Evolutionary conservation across 2,797 vertebrate genomes (phyloP).

Genomic region (Anas capensis): DNA sequence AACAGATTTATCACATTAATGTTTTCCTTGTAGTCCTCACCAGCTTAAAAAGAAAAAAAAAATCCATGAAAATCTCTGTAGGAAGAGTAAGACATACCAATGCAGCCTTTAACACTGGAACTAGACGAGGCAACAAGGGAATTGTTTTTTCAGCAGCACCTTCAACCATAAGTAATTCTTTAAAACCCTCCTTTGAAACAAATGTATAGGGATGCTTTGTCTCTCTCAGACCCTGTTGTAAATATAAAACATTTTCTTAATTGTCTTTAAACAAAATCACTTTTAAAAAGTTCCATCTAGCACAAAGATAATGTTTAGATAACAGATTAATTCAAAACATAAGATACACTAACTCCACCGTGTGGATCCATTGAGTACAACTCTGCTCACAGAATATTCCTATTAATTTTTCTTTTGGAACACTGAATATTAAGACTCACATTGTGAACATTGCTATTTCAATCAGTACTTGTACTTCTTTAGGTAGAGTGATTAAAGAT

Average conservation of each 20-base stretch:
- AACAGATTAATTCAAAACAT: neutral
- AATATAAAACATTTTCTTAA: neutral
- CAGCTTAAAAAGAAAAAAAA: neutral
- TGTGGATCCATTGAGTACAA: constrained; percentile 58
- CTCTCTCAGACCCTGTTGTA: constrained; percentile 82
- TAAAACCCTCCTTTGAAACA: constrained; percentile 85
- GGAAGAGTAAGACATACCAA: constrained; percentile 75
- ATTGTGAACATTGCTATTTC: neutral
- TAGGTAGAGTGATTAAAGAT: too few species aligned
- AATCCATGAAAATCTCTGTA: neutral
- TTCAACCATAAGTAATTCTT: constrained; percentile 79
- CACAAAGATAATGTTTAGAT: neutral
- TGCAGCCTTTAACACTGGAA: constrained; percentile 80
- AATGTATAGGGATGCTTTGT: constrained; percentile 85
- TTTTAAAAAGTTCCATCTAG: neutral
- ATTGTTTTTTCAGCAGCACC: constrained; percentile 79
- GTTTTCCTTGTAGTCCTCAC: neutral
- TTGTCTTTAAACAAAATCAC: neutral
- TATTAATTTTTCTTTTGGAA: neutral
- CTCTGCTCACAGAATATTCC: neutral
- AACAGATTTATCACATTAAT: neutral
- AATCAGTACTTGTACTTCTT: neutral
- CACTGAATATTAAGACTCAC: neutral
- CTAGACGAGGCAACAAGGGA: constrained; percentile 81
- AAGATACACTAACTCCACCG: constrained; percentile 70